These are phyloP conservation scores for Lobophora halterata DNA, from an alignment of 2,888 invertebrate genomes.

Conservation along the genomic window DNA sequence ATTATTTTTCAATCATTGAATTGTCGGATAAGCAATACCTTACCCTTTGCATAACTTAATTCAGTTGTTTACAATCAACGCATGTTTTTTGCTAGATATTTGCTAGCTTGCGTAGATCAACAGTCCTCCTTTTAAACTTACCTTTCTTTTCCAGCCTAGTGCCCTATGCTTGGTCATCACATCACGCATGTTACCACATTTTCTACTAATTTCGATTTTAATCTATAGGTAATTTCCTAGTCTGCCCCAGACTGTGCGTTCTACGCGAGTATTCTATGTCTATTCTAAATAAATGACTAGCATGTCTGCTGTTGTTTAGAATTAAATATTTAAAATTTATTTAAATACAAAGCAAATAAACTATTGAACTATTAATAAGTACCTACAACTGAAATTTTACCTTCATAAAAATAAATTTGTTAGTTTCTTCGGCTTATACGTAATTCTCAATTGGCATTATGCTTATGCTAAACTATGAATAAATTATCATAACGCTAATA, in stretches of 20 bases:
- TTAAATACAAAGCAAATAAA: neutral
- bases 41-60: no score
- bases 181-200: conserved; percentile 11
- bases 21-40: no score
- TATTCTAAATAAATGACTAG: conserved; percentile 48
- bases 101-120: no score
- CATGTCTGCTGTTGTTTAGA: conserved; percentile 35
- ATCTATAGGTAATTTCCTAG: no score
- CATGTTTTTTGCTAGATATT: no score
- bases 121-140: neutral
- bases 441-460: conserved; percentile 15
- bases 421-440: neutral
- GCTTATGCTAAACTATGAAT: conserved; percentile 13
- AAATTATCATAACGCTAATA: conserved; percentile 9
- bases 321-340: conserved; percentile 10
- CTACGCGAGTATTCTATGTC: conserved; percentile 43
- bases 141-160: neutral
- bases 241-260: conserved; percentile 46
- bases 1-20: neutral
- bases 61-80: no score
- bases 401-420: conserved; percentile 11
- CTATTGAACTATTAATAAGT: neutral
- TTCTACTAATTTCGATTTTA: conserved; percentile 9
- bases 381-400: neutral
- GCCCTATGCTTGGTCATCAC: conserved; percentile 5